phyloP scores from a whole-genome alignment of 2,797 vertebrate species.

The Lophius americanus region DNA sequence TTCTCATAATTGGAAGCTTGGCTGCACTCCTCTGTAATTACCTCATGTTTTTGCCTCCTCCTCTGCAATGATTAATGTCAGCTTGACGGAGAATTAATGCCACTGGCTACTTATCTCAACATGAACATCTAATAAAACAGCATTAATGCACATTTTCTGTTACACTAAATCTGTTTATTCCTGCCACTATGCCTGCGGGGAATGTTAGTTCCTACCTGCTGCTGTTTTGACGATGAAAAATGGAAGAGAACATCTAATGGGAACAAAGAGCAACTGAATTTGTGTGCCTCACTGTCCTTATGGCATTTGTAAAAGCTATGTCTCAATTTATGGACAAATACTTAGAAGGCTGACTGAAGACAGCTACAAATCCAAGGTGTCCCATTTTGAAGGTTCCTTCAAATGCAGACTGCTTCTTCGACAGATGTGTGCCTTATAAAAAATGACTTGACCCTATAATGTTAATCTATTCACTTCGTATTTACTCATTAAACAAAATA shows the following conservation, averaged over 20 bases:
- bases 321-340: too few relatives aligned
- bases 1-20: neutral
- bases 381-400: too few relatives aligned
- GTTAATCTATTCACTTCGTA: neutral
- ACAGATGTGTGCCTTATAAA: too few relatives aligned
- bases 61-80: neutral
- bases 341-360: too few relatives aligned
- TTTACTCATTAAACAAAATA: slow-evolving; percentile 17
- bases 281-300: neutral
- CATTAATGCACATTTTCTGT: neutral
- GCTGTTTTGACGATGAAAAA: slow-evolving; percentile 13
- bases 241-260: neutral
- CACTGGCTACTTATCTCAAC: neutral
- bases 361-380: too few relatives aligned
- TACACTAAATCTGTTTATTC: neutral
- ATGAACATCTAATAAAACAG: neutral
- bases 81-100: neutral
- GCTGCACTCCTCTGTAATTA: neutral
- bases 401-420: too few relatives aligned
- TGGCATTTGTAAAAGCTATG: too few relatives aligned
- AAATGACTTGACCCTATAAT: slow-evolving; percentile 17
- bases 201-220: slow-evolving; percentile 8
- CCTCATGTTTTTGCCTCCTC: neutral
- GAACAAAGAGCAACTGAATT: slow-evolving; percentile 3
- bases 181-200: neutral